phyloP scores from a whole-genome alignment of 2,113 vertebrate genomes.

The Mus musculus region DNA sequence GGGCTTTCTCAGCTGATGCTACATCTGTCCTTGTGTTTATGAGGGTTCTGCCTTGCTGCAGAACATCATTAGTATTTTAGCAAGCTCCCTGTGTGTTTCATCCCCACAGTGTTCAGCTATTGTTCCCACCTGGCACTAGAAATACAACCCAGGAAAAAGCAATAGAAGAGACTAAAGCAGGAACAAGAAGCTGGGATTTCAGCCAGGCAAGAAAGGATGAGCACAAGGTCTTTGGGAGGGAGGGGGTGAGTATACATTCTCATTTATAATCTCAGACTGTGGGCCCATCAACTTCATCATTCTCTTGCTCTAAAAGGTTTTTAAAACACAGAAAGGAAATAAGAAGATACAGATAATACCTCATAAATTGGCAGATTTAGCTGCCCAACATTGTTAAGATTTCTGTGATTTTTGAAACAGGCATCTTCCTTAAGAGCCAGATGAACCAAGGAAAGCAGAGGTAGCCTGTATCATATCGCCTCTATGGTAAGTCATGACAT shows the following conservation, averaged over 20 bases:
- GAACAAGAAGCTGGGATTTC: slow-evolving; percentile 14
- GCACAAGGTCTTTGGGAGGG: not conserved
- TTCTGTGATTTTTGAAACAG: not conserved
- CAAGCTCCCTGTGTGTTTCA: not conserved
- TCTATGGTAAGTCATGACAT: not conserved
- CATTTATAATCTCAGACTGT: not conserved
- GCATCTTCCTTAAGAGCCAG: not conserved
- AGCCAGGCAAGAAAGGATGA: slow-evolving; percentile 35
- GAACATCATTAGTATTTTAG: slow-evolving; percentile 49
- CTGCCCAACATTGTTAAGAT: not conserved
- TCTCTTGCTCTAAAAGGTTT: not conserved
- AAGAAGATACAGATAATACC: not conserved
- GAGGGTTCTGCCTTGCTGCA: slow-evolving; percentile 53
- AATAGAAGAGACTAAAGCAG: slow-evolving; percentile 58
- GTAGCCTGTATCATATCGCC: not conserved
- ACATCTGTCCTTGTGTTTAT: slow-evolving; percentile 74
- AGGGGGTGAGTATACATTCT: not conserved
- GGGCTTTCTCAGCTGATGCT: slow-evolving; percentile 42
- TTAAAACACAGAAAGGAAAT: not conserved
- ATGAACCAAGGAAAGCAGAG: not conserved
- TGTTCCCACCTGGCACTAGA: slow-evolving; percentile 67
- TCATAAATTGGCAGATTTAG: not conserved
- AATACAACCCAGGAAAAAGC: slow-evolving; percentile 60
- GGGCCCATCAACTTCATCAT: not conserved
- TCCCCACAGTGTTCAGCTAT: slow-evolving; percentile 57